These are phyloP conservation scores for Drosophila imparisetae DNA, from an alignment of 2,888 invertebrate species.

Conservation along the genomic window DNA sequence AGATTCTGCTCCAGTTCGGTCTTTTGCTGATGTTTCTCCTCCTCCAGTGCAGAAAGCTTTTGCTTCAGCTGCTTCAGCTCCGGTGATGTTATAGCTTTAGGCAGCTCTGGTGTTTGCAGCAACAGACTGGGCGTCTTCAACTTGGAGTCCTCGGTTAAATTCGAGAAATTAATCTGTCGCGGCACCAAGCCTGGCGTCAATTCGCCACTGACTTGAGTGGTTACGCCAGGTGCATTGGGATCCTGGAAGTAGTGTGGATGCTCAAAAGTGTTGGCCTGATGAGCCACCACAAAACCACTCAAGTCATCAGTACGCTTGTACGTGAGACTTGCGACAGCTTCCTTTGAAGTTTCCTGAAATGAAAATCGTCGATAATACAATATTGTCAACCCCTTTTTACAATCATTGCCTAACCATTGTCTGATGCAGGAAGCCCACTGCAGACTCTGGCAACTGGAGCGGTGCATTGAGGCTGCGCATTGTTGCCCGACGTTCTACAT, in stretches of 20 bases:
- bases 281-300: constrained; percentile 73
- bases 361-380: not conserved
- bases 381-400: not conserved
- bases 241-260: constrained; percentile 84
- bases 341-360: constrained; percentile 81
- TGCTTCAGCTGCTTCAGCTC: constrained; percentile 80
- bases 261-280: constrained; percentile 82
- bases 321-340: constrained; percentile 81
- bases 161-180: constrained; percentile 85
- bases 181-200: constrained; percentile 79
- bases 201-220: constrained; percentile 68
- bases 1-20: constrained; percentile 56
- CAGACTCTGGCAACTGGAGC: constrained; percentile 69
- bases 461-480: constrained; percentile 74
- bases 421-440: constrained; percentile 74
- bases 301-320: constrained; percentile 81
- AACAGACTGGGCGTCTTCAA: constrained; percentile 68
- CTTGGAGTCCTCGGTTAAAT: constrained; percentile 84
- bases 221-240: constrained; percentile 58
- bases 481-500: constrained; percentile 86
- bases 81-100: constrained; percentile 56
- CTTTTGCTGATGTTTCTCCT: constrained; percentile 49
- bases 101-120: constrained; percentile 76
- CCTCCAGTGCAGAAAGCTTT: constrained; percentile 79
- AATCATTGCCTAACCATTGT: constrained; percentile 74